These are phyloP conservation scores for Hydriomena furcata DNA, from an alignment of 2,888 invertebrate genomes.

Conservation along the genomic window DNA sequence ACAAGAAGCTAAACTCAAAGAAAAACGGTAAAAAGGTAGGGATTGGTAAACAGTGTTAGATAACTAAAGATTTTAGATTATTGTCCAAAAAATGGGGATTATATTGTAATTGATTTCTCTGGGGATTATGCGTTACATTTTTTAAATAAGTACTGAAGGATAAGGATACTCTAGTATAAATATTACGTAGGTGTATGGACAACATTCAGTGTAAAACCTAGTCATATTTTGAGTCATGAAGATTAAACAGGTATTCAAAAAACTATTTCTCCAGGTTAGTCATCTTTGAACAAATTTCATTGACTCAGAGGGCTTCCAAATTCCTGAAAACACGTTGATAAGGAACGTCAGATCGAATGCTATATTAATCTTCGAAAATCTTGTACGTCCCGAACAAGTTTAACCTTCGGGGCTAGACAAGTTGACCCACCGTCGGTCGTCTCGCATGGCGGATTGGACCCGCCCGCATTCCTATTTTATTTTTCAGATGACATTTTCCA, in stretches of 20 bases:
- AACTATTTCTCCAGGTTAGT: slow-evolving; percentile 7
- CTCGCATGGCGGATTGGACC: slow-evolving; percentile 7
- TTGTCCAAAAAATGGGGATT: no score
- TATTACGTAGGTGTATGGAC: no score
- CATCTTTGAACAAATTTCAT: neutral
- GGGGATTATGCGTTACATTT: no score
- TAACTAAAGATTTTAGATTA: no score
- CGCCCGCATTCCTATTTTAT: no score
- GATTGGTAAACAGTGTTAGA: no score
- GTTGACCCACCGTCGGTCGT: slow-evolving; percentile 15
- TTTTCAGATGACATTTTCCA: no score
- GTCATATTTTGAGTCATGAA: slow-evolving; percentile 13
- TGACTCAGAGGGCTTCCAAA: neutral
- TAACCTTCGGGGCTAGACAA: slow-evolving; percentile 16
- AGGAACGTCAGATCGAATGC: no score
- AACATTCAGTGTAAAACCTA: neutral
- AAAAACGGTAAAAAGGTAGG: neutral
- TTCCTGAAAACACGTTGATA: slow-evolving; percentile 6
- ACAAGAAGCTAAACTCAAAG: neutral
- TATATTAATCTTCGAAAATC: slow-evolving; percentile 8
- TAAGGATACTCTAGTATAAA: no score
- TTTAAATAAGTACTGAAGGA: no score
- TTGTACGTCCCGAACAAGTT: slow-evolving; percentile 1
- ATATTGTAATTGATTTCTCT: no score
- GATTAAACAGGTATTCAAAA: neutral